Base-by-base conservation (phyloP, 2,113 vertebrate species). In the Amazona guildingii region DNA sequence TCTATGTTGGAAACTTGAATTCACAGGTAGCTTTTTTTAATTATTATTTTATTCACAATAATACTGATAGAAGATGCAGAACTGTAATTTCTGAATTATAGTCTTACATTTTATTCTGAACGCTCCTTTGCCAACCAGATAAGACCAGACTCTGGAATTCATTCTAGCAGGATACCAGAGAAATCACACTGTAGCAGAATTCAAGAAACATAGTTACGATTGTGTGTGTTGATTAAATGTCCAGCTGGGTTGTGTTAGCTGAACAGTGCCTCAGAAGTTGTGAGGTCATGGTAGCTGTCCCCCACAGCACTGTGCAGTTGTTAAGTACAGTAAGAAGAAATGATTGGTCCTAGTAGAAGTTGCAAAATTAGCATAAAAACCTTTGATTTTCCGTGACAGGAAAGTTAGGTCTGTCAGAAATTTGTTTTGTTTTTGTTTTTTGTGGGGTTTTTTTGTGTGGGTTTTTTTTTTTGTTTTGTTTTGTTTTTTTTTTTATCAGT, bases 1-100 rank as follows among this genome's bases (percentile, higher is more conserved):
- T 99, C 68, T 99, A 99, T 48, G 99, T 99, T 61, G 99, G 99
- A 97, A 99, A 99, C 97, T 95, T 99, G 93, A 99, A 99, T 98
- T 99, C 99, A 7, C 99, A 99, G 99, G 99, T 99, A 98, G 92
- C 28, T 43, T 67, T 51, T 37, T 52, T 33, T 25, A 8, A 0
- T 66, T 28, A 52, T 52, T 16, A 52, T 52, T 48, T 77, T 63
- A 44, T 31, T 66, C 11, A 25, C 61, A 82, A 62, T 39, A 46
- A 62, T 39, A 46, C 23, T 79, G 75, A 86, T 55, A 43, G 43
- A 63, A 76, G 55, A 67, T 82, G 20, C 59, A 54, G 21, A 55
- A 57, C 70, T 69, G 35, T 94, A 69, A 84, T 78, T 83, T 43
- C 75, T 84, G 75, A 75, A 11, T 87, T 67, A 20, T 39, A 62